Evolutionary conservation across 2,888 invertebrate species (phyloP), one percentile per base, ranked within the genome.

Genomic region (Deroplatys truncata): DNA sequence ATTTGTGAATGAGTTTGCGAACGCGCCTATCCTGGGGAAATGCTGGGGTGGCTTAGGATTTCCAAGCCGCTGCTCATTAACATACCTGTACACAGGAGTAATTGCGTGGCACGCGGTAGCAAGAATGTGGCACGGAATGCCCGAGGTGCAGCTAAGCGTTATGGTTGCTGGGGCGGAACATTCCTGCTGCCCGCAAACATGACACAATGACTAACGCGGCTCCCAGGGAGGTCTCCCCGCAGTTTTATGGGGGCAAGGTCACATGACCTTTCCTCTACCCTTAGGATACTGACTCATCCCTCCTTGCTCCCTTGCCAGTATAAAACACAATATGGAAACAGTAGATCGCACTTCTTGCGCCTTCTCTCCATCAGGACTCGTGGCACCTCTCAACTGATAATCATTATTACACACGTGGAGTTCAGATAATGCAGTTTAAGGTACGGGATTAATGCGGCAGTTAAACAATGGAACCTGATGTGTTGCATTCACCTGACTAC

Each of bases 191-290:
- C 56, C 56, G 56, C 56, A 72, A 72, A 72, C 56, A 82, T 86
- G 86, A 86, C 86, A 86, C 86, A 86, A 86, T 87, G 87, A 87
- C 31, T 87, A 87, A 87, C 87, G 87, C 82, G 82, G 10, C 87
- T n/a, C 87, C 31, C 31, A 87, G 87, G 87, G 87, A 87, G 87
- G 87, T 87, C 87, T 72, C 72, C 49, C 28, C 29, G 28, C 72
- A 72, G 56, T 56, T 86, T 86, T 56, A 85, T 87, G 82, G 35
- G 87, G 87, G 82, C 87, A 31, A 31, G 56, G 56, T 72, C 56
- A 72, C 20, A 16, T 72, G 56, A 56, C 28, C 72, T 25, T 85
- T 84, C 84, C 84, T 31, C 28, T 29, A 28, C 84, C 85, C 85
- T 43, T 85, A 16, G 29, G 15, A 31, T 15, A 43, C n/a, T 43